Percentiles rank a stretch among this genome's conserved stretches.
Conservation (phyloP, 2,888 invertebrate species). For the Morinoia aosen region DNA sequence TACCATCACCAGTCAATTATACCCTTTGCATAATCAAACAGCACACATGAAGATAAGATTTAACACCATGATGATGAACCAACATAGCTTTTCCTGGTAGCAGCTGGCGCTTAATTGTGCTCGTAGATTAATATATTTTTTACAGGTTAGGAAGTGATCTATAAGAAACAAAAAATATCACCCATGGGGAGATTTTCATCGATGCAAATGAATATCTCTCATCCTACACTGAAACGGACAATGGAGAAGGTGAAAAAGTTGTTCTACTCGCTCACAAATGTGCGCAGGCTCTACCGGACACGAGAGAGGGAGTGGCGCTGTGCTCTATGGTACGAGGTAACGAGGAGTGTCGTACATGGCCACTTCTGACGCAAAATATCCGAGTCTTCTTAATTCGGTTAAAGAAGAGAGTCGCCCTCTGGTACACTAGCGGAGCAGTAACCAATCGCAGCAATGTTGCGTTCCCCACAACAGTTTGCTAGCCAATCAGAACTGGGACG, state of each 20-base stretch:
- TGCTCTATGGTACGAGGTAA: background rate
- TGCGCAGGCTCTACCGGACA: background rate
- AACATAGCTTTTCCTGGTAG: background rate
- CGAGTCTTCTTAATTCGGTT: background rate
- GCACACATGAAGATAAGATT: background rate
- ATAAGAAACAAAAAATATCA: background rate
- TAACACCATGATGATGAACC: background rate
- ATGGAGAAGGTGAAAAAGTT: background rate
- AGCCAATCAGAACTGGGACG: background rate
- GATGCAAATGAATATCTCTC: background rate
- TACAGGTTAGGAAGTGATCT: background rate
- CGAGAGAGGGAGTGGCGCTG: background rate
- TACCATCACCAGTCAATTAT: too few relatives aligned
- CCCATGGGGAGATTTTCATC: background rate
- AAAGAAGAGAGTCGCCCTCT: background rate
- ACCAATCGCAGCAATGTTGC: background rate
- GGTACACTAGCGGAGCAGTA: background rate
- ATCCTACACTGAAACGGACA: background rate
- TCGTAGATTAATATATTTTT: background rate
- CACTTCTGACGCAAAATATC: background rate
- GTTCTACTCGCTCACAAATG: background rate
- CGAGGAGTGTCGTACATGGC: background rate
- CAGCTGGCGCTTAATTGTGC: background rate
- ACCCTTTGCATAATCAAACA: background rate
- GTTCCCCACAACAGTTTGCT: background rate